Percentiles rank a stretch among this genome's conserved stretches.
phyloP scores from a whole-genome alignment of 2,113 vertebrate species.

The Chionodraco myersi region DNA sequence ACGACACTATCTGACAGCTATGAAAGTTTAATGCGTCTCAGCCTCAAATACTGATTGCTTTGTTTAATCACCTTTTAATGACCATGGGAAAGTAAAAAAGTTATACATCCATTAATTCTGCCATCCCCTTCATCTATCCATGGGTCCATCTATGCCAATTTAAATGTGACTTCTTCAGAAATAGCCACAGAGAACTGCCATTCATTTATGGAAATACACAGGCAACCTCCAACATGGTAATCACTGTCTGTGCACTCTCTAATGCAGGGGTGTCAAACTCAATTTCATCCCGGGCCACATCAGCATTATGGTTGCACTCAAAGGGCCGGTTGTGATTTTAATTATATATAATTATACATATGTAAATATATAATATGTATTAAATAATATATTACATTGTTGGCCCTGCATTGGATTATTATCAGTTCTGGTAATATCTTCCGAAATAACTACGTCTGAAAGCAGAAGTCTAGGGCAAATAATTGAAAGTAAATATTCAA shows the following conservation, averaged over 20 bases:
- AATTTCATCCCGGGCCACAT: no score
- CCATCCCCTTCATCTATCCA: conserved; percentile 28
- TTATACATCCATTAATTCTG: conserved; percentile 23
- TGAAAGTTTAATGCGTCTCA: conserved; percentile 62
- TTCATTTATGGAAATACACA: conserved; percentile 43
- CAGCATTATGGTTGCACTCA: no score
- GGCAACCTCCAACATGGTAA: conserved; percentile 23
- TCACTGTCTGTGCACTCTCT: conserved; percentile 3
- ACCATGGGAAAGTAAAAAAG: conserved; percentile 42
- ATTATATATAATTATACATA: no score
- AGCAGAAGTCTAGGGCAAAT: no score
- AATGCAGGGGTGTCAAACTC: no score
- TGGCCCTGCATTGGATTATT: no score
- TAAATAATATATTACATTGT: no score
- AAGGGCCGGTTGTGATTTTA: no score
- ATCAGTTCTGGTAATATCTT: no score
- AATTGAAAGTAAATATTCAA: no score
- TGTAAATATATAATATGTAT: no score
- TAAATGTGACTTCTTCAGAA: conserved; percentile 57
- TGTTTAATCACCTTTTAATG: conserved; percentile 74
- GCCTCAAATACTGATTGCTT: conserved; percentile 58
- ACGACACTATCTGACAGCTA: conserved; percentile 47
- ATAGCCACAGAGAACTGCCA: conserved; percentile 49
- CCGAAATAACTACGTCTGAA: no score
- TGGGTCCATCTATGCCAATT: conserved; percentile 43